These are phyloP conservation scores for Disparrhopalites patrizii DNA, from an alignment of 2,888 invertebrate species.

Conservation along the genomic window DNA sequence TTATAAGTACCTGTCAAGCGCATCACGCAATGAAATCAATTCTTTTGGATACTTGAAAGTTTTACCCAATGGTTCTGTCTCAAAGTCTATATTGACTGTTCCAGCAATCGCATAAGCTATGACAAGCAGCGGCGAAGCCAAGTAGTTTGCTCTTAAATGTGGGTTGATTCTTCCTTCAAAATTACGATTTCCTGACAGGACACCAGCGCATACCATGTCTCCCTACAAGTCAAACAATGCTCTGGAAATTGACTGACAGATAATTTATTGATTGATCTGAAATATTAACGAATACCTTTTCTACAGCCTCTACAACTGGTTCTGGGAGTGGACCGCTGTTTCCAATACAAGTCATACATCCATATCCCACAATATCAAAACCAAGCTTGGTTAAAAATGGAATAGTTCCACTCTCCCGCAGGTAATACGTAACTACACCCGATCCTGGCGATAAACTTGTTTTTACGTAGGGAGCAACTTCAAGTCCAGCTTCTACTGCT, in stretches of 20 bases:
- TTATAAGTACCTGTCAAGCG: too few relatives aligned
- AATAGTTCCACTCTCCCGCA: slow-evolving; percentile 85
- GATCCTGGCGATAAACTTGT: slow-evolving; percentile 95
- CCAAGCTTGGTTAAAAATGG: slow-evolving; percentile 81
- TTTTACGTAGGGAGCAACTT: slow-evolving; percentile 89
- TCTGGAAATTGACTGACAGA: background rate
- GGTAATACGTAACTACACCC: slow-evolving; percentile 88
- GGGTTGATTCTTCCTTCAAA: slow-evolving; percentile 98
- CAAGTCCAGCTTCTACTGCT: slow-evolving; percentile 84
- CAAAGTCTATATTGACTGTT: slow-evolving; percentile 90
- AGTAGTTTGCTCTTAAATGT: slow-evolving; percentile 91
- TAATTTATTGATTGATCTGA: background rate
- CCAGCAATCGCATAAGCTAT: slow-evolving; percentile 98
- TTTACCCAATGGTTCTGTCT: slow-evolving; percentile 64
- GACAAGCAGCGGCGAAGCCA: slow-evolving; percentile 94
- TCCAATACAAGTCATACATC: slow-evolving; percentile 99
- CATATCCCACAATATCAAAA: slow-evolving; percentile 95
- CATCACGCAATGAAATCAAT: too few relatives aligned
- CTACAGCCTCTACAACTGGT: slow-evolving; percentile 83
- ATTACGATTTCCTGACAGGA: slow-evolving; percentile 94
- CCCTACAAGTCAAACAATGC: slow-evolving; percentile 62
- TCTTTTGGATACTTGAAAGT: background rate
- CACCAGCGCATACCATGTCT: slow-evolving; percentile 90
- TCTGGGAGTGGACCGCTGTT: slow-evolving; percentile 95
- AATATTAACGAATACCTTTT: slow-evolving; percentile 69